phyloP scores from a whole-genome alignment of 2,888 invertebrate genomes.

The Leptopilina drosophilae region DNA sequence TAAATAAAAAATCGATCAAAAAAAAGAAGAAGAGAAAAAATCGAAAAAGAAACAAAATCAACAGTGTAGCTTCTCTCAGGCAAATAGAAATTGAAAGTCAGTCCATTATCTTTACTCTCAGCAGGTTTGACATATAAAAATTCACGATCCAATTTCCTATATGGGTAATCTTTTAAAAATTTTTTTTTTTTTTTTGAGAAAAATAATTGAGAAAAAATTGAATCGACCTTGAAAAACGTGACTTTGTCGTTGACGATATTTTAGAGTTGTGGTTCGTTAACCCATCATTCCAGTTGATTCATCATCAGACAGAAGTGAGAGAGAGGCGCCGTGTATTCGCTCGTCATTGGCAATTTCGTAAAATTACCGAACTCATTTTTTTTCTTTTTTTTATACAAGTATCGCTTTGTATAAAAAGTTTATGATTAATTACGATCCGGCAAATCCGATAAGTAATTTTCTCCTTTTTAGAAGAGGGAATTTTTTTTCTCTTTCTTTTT shows the following conservation, averaged over 20 bases:
- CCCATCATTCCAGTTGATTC: slow-evolving; percentile 23
- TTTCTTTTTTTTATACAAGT: not conserved
- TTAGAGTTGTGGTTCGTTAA: slow-evolving; percentile 52
- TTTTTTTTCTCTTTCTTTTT: not conserved
- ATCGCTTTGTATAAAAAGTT: slow-evolving; percentile 20
- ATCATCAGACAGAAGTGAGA: slow-evolving; percentile 8
- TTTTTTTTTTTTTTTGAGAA: not conserved
- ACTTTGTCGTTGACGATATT: slow-evolving; percentile 57
- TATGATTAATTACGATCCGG: slow-evolving; percentile 36
- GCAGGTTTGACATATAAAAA: slow-evolving; percentile 65
- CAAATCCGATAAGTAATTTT: slow-evolving; percentile 37
- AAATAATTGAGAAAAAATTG: slow-evolving; percentile 48
- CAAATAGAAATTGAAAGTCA: no score
- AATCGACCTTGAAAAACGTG: slow-evolving; percentile 62
- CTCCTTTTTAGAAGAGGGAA: slow-evolving; percentile 21
- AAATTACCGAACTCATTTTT: slow-evolving; percentile 27
- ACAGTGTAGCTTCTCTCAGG: no score
- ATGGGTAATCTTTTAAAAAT: slow-evolving; percentile 51
- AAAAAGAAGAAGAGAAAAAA: no score
- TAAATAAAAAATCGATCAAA: no score
- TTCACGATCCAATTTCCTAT: slow-evolving; percentile 61
- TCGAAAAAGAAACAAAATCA: no score
- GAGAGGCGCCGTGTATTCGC: slow-evolving; percentile 22
- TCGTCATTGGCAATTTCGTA: slow-evolving; percentile 35
- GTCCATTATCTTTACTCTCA: slow-evolving; percentile 64